These are phyloP conservation scores for Gobius niger DNA, from an alignment of 2,113 vertebrate species.

Conservation along the genomic window DNA sequence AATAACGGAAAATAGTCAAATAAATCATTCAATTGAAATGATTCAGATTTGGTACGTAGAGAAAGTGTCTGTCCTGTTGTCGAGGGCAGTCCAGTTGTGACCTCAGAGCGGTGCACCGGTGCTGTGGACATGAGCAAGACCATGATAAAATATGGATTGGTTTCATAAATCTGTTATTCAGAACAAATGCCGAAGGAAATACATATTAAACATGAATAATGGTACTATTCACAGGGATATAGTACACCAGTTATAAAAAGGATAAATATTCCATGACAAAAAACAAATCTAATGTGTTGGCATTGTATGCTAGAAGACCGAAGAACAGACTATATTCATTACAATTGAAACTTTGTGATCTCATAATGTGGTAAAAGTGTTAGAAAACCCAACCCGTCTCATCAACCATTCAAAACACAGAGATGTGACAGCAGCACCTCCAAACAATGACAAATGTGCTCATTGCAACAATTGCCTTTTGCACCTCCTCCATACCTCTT, in stretches of 20 bases:
- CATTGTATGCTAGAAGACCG: no score
- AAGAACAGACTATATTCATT: no score
- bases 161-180: not conserved
- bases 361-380: not conserved
- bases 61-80: not conserved
- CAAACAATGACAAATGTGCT: conserved; percentile 14
- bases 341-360: no score
- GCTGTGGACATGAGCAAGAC: not conserved
- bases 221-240: no score
- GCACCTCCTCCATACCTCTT: conserved; percentile 18
- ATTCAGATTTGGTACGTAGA: not conserved
- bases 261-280: no score
- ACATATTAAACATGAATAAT: no score
- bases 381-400: conserved; percentile 17
- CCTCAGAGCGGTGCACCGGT: not conserved
- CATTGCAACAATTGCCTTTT: conserved; percentile 22
- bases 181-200: no score
- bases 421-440: conserved; percentile 8
- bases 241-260: no score
- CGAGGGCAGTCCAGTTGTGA: not conserved
- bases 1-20: not conserved
- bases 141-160: not conserved
- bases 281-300: no score
- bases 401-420: conserved; percentile 41
- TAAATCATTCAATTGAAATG: no score